Evolutionary conservation across 2,113 vertebrate species (phyloP).

Genomic region (Cryptoleucopteryx plumbea): DNA sequence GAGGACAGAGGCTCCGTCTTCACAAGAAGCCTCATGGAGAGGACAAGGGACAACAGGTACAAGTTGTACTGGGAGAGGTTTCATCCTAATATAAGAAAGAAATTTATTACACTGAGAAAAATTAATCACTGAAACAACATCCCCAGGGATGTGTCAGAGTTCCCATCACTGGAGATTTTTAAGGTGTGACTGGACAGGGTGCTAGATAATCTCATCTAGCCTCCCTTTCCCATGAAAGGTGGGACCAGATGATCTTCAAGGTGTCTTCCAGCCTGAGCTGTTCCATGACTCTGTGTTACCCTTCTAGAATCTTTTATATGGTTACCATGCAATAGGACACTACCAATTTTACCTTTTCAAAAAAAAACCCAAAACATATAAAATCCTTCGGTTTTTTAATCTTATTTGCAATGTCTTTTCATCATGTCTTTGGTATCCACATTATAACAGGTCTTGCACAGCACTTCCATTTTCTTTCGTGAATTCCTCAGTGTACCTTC

Average conservation of each 20-base stretch:
- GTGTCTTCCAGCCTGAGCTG: neutral
- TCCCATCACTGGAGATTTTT: neutral
- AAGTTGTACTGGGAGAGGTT: neutral
- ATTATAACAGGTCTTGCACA: neutral
- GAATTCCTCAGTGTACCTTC: neutral
- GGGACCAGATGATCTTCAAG: neutral
- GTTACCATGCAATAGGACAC: neutral
- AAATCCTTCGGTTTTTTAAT: neutral
- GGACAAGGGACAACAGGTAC: neutral
- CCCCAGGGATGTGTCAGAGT: neutral
- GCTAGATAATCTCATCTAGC: neutral
- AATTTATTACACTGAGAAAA: neutral
- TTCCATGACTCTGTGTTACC: neutral
- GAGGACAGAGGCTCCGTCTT: neutral
- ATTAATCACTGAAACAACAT: neutral
- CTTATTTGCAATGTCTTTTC: neutral
- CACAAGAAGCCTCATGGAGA: neutral
- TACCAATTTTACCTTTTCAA: neutral
- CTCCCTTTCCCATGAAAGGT: neutral
- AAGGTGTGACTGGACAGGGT: neutral
- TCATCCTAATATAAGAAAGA: neutral
- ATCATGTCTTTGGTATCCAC: neutral
- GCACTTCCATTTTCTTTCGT: neutral
- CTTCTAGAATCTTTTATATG: neutral
- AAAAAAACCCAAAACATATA: too few relatives aligned